Base-by-base conservation (phyloP, 1,140 invertebrate genomes). In the Amyelois transitella region DNA sequence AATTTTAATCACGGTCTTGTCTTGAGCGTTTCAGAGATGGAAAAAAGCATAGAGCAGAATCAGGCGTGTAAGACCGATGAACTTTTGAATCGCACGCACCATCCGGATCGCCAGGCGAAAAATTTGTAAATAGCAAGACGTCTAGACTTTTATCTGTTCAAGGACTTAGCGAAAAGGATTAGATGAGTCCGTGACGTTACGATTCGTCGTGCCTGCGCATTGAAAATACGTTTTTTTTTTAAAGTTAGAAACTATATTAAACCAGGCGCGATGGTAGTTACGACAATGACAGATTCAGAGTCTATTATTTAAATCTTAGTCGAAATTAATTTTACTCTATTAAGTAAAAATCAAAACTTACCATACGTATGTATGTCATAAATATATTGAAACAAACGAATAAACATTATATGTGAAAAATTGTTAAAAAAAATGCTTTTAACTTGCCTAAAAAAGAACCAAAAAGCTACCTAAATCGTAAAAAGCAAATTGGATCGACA, bases 111-210 rank as follows among this genome's bases (percentile, higher is more conserved):
- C 71, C 71, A 68, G 69, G 67, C 79, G 74, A 80, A 77, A 83
- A 83, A 81, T 84, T 70, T 78, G 74, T 79, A 86, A 86, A 84
- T 86, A 76, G 78, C 70, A 84, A 80, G 77, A 50, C 66, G 78
- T 83, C 81, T 84, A 86, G 81, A 85, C 80, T 81, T 81, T 74
- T 84, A 71, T 77, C 63, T 66, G 68, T 78, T 78, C 77, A 86
- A 86, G 77, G 81, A 77, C 80, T 75, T 12, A 50, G 61, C 68
- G 70, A 72, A 73, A 77, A 69, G 62, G 60, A 64, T 64, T 71
- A 67, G 74, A 79, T 69, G 52, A 62, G 49, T 62, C 58, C 58
- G 67, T 63, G 66, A 72, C 66, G 54, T 58, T 67, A 25, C 55
- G 67, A 83, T 78, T 77, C 63, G 74, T 59, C 62, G 74, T 81